Evolutionary conservation across 2,113 vertebrate genomes (phyloP), one percentile per base, ranked within the genome.

Genomic region (Perca flavescens): DNA sequence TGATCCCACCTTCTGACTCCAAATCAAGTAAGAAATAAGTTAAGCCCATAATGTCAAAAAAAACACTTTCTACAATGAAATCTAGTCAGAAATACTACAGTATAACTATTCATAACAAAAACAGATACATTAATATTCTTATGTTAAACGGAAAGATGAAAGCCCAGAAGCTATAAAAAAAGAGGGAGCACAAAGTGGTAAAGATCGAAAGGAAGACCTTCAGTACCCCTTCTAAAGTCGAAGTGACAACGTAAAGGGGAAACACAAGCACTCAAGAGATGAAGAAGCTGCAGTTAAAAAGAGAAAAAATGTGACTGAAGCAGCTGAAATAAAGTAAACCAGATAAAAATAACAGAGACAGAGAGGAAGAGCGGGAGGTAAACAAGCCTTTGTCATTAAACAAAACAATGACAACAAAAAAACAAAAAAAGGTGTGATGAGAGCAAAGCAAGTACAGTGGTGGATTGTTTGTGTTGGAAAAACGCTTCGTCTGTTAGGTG

Each of bases 11-110:
- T 17, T 6, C 69, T 7, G 19, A 64, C 2, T 1, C 65, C 22
- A 10, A 2, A 40, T 50, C 70, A 70, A 40, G 88, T 91, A 86
- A 74, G 86, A 54, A 47, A 43, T 25, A 2, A 25, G 28, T 22
- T 16, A 4, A 54, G n/a, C 3, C 4, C 7, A 6, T 67, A 10
- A 11, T 43, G 9, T 57, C 36, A 74, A 43, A 52, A 43, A n/a
- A 73, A 53, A 6, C 28, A 43, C 19, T 31, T 31, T 52, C 13
- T 62, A 28, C 6, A 16, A 40, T 16, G 21, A 19, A 56, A 34
- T 22, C 10, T 28, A 43, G 21, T 21, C 36, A 47, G 9, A 25
- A 3, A 54, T 62, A 43, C 40, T 47, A 3, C 0, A 0, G 43
- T 54, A 31, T 6, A 50, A 36, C 46, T 50, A 11, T 69, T 53